Evolutionary conservation across 1,140 invertebrate species (phyloP).

Genomic region (Achroia grisella): DNA sequence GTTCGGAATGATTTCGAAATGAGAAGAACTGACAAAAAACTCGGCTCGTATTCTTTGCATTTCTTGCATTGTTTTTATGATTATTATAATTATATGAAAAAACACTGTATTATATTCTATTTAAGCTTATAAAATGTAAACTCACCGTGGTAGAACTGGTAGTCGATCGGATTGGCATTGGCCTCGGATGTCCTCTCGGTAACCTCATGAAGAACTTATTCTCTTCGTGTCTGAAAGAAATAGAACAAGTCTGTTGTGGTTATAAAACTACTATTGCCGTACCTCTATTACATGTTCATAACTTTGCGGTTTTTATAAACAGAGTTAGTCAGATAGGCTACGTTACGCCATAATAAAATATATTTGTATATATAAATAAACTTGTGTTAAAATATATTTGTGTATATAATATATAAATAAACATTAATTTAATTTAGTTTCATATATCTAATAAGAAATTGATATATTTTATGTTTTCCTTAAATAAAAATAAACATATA

Average conservation of each 20-base stretch:
- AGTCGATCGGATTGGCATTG: slow-evolving; percentile 22
- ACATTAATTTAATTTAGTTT: too few species aligned
- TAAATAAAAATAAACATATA: too few species aligned
- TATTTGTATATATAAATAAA: neutral
- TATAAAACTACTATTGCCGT: neutral
- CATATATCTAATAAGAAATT: too few species aligned
- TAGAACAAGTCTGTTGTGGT: too few species aligned
- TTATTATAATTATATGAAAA: too few species aligned
- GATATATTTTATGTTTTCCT: too few species aligned
- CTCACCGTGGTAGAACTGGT: slow-evolving; percentile 13
- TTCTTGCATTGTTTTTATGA: too few species aligned
- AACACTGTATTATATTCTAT: too few species aligned
- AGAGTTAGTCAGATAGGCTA: neutral
- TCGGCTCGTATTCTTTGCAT: too few species aligned
- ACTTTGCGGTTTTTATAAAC: neutral
- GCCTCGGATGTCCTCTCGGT: slow-evolving; percentile 31
- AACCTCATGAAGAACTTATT: slow-evolving; percentile 37
- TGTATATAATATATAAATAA: neutral
- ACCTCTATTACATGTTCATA: too few species aligned
- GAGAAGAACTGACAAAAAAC: too few species aligned
- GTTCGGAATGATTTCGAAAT: too few species aligned
- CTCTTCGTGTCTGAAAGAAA: slow-evolving; percentile 32
- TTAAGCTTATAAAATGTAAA: neutral
- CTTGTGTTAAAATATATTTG: neutral
- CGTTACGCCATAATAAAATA: neutral